phyloP scores from a whole-genome alignment of 1,140 invertebrate genomes.

The Melipona quadrifasciata region DNA sequence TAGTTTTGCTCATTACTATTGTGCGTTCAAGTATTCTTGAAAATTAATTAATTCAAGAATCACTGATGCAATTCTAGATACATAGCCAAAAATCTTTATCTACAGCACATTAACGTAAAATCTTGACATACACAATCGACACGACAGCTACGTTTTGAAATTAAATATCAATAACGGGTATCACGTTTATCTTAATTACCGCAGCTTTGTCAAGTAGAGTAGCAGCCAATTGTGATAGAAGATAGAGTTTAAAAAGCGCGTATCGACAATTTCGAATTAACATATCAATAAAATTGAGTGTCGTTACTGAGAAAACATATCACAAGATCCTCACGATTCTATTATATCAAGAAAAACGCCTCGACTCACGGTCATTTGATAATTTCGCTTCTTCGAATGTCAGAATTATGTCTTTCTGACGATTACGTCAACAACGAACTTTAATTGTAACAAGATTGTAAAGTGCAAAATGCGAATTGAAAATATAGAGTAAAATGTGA shows the following conservation, averaged over 20 bases:
- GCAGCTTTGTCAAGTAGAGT: background rate
- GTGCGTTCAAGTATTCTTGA: background rate
- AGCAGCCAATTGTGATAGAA: background rate
- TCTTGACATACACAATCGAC: background rate
- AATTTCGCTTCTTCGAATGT: background rate
- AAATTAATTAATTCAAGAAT: background rate
- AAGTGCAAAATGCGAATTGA: too few species aligned
- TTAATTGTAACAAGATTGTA: too few species aligned
- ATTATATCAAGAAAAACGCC: background rate
- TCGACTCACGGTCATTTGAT: background rate
- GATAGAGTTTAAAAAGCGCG: too few species aligned
- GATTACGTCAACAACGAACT: too few species aligned
- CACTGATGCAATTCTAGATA: background rate
- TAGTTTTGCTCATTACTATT: background rate
- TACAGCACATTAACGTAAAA: background rate
- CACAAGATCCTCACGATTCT: background rate
- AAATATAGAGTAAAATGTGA: too few species aligned
- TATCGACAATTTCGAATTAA: background rate
- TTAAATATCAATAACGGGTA: background rate
- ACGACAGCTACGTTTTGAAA: background rate
- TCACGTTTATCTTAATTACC: constrained; percentile 18
- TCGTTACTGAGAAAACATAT: background rate
- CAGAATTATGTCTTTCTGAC: background rate
- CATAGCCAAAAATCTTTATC: background rate
- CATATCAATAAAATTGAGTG: background rate